Evolutionary conservation across 1,140 invertebrate genomes (phyloP).

Genomic region (Cydia strobilella): DNA sequence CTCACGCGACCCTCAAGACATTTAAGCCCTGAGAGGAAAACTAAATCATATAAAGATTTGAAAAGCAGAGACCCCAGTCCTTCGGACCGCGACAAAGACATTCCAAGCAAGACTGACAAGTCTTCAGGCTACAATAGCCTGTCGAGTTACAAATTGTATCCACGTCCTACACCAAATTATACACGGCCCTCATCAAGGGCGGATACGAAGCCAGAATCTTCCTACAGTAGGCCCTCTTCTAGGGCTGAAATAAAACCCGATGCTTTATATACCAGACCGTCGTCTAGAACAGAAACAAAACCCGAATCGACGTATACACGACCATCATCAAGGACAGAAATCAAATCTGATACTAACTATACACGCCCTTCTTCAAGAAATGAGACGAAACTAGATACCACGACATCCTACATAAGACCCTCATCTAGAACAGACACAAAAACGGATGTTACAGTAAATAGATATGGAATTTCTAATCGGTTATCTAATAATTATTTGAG

Average conservation of each 20-base stretch:
- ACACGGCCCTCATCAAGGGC: slow-evolving; percentile 62
- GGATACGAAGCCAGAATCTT: slow-evolving; percentile 52
- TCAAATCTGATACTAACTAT: slow-evolving; percentile 43
- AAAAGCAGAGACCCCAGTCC: slow-evolving; percentile 69
- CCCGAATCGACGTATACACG: slow-evolving; percentile 63
- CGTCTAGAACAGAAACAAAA: slow-evolving; percentile 40
- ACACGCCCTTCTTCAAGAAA: slow-evolving; percentile 33
- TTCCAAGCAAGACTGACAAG: slow-evolving; percentile 78
- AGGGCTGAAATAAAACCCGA: slow-evolving; percentile 44
- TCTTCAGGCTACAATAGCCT: slow-evolving; percentile 69
- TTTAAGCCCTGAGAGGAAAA: slow-evolving; percentile 66
- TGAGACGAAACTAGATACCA: slow-evolving; percentile 43
- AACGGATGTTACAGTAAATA: slow-evolving; percentile 60
- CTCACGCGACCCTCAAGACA: slow-evolving; percentile 59
- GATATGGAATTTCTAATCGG: slow-evolving; percentile 69
- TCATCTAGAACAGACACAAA: slow-evolving; percentile 44
- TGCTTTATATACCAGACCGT: slow-evolving; percentile 1
- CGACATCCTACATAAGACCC: slow-evolving; percentile 3
- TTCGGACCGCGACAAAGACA: slow-evolving; percentile 75
- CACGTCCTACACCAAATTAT: slow-evolving; percentile 63
- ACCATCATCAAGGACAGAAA: slow-evolving; percentile 62
- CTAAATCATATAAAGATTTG: slow-evolving; percentile 61
- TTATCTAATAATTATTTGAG: slow-evolving; percentile 65
- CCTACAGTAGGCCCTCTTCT: slow-evolving; percentile 31
- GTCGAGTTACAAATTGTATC: slow-evolving; percentile 76